Percentiles rank a stretch among this genome's conserved stretches.
Conservation (phyloP, 2,113 vertebrate species). For the Bucco capensis region DNA sequence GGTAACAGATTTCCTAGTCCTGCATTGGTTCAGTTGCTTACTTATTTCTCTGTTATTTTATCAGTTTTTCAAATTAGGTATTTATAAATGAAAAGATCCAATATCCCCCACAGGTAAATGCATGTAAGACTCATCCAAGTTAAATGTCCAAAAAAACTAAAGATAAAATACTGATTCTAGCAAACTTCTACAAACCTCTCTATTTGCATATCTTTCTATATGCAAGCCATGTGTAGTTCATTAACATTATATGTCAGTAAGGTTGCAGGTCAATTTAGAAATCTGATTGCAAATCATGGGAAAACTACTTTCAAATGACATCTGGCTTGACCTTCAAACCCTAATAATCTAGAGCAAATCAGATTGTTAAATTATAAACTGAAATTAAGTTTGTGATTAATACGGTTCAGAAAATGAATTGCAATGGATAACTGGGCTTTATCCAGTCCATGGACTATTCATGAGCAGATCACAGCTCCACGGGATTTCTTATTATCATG, state of each 20-base stretch:
- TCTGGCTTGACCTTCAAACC: constrained; percentile 42
- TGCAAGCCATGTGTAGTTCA: not conserved
- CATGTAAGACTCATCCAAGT: fast-evolving
- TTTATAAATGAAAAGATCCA: not conserved
- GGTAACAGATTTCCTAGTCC: not conserved
- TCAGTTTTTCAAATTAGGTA: not conserved
- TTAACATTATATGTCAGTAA: constrained; percentile 34
- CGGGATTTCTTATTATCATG: not conserved
- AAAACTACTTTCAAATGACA: constrained; percentile 31
- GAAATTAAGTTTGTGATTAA: constrained; percentile 43
- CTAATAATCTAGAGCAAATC: constrained; percentile 38
- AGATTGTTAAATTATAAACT: not conserved
- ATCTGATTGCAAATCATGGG: constrained; percentile 14
- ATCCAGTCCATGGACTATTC: not conserved
- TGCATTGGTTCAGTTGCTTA: not conserved
- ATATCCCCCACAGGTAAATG: not conserved
- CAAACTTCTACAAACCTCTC: not conserved
- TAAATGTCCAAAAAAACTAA: constrained; percentile 25
- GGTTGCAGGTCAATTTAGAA: constrained; percentile 40
- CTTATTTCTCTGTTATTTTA: not conserved
- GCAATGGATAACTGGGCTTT: not conserved
- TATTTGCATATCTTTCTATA: not conserved
- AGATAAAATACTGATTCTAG: not conserved
- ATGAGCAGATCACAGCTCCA: not conserved
- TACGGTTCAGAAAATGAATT: constrained; percentile 15